phyloP scores from a whole-genome alignment of 2,113 vertebrate species.

The Antechinus stuartii region DNA sequence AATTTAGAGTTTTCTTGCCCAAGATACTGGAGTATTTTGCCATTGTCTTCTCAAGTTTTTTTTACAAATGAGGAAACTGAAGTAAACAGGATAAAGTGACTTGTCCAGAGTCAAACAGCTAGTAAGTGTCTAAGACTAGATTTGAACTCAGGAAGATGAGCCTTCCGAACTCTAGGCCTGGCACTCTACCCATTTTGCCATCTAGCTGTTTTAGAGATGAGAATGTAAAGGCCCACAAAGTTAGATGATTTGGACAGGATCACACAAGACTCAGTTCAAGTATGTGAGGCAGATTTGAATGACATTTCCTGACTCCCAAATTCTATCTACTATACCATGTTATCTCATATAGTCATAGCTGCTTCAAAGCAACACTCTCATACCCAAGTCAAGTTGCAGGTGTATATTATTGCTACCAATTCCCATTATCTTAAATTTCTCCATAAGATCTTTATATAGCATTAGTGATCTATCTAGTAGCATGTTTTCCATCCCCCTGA shows the following conservation, averaged over 20 bases:
- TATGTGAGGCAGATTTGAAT: not conserved
- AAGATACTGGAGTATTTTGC: no score
- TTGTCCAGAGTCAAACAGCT: no score
- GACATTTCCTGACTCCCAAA: not conserved
- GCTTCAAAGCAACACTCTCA: not conserved
- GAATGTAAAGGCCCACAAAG: not conserved
- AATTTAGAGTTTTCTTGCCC: no score
- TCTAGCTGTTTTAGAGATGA: not conserved
- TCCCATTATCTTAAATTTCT: not conserved
- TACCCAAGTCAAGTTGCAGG: not conserved
- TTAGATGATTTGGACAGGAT: not conserved
- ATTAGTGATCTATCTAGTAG: not conserved
- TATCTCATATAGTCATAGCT: not conserved
- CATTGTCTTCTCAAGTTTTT: no score
- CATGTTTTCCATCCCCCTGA: not conserved
- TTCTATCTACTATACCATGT: not conserved
- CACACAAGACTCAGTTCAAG: not conserved
- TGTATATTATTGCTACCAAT: not conserved
- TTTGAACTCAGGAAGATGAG: no score
- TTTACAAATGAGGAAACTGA: no score
- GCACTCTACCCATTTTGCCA: no score
- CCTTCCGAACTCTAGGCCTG: no score
- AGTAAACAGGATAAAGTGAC: no score
- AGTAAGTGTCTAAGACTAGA: no score
- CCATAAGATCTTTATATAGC: not conserved